Conservation (phyloP, 2,113 vertebrate species). For the Callopanchax toddi region DNA sequence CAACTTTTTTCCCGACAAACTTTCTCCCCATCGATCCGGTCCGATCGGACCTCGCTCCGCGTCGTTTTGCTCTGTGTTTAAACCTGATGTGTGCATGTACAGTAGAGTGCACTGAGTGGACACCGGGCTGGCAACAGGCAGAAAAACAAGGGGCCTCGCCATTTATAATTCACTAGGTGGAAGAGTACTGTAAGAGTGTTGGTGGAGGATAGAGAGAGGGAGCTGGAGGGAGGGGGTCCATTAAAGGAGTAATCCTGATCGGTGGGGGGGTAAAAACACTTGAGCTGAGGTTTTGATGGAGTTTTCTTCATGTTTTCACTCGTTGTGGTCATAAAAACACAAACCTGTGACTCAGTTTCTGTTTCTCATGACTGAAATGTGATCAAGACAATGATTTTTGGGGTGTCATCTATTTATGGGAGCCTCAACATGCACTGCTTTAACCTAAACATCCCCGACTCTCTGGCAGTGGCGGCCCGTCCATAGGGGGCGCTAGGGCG, state of each 20-base stretch:
- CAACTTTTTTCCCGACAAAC: too few relatives aligned
- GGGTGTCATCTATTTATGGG: too few relatives aligned
- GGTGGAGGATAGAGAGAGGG: conserved; percentile 14
- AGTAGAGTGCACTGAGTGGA: conserved; percentile 74
- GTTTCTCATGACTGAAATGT: too few relatives aligned
- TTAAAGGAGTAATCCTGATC: conserved; percentile 64
- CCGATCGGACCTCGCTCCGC: conserved; percentile 3
- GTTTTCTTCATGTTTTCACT: conserved; percentile 36
- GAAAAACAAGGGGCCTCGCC: conserved; percentile 74
- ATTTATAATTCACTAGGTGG: conserved; percentile 81
- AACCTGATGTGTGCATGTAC: conserved; percentile 48
- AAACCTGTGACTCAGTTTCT: too few relatives aligned
- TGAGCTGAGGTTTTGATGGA: conserved; percentile 40
- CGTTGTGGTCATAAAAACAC: not conserved
- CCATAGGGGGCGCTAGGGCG: too few relatives aligned
- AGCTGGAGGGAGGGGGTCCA: conserved; percentile 42
- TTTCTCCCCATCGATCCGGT: conserved; percentile 24
- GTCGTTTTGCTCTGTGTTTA: conserved; percentile 44
- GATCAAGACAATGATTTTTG: too few relatives aligned
- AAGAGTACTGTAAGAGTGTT: conserved; percentile 66
- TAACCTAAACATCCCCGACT: too few relatives aligned
- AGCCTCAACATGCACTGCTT: too few relatives aligned
- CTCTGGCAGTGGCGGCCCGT: too few relatives aligned
- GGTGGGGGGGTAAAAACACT: conserved; percentile 54
- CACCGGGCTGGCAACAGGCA: conserved; percentile 57